Percentiles rank a stretch among this genome's conserved stretches.
phyloP scores from a whole-genome alignment of 1,140 invertebrate species.

The Phortica variegata region DNA sequence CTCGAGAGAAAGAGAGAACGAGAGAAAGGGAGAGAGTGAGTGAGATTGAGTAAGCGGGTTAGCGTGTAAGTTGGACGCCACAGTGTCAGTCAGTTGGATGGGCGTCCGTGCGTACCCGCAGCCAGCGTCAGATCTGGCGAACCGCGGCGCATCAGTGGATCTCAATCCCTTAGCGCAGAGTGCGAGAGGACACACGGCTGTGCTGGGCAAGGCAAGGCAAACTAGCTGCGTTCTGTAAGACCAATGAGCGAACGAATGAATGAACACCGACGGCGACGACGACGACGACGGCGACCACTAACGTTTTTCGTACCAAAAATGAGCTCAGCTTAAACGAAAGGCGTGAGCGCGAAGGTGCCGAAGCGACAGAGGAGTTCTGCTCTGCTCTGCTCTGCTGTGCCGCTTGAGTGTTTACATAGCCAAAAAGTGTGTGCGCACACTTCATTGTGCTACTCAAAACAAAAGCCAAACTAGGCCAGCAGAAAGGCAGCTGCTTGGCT shows the following conservation, averaged over 20 bases:
- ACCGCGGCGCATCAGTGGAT: too few species aligned
- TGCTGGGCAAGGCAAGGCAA: too few species aligned
- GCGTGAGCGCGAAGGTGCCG: background rate
- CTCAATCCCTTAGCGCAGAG: too few species aligned
- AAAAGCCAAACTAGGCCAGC: constrained; percentile 41
- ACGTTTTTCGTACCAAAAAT: constrained; percentile 22
- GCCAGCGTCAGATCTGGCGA: constrained; percentile 12
- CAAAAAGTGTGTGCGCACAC: too few species aligned
- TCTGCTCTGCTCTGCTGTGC: constrained; percentile 10
- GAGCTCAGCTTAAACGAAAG: constrained; percentile 50
- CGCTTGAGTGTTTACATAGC: background rate
- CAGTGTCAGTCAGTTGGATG: constrained; percentile 19
- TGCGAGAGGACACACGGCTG: too few species aligned
- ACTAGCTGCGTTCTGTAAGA: too few species aligned
- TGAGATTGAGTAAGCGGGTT: constrained; percentile 30
- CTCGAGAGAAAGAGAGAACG: constrained; percentile 29
- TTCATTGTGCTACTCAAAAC: constrained; percentile 20
- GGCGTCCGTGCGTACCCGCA: constrained; percentile 11
- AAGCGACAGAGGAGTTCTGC: background rate
- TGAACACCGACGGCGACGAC: too few species aligned
- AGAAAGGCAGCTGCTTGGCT: constrained; percentile 6
- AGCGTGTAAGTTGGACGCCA: constrained; percentile 26
- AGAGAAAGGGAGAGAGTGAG: constrained; percentile 3
- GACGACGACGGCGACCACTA: too few species aligned
- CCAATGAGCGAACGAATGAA: too few species aligned